Base-by-base conservation (phyloP, 2,888 invertebrate species). In the Heterodera filipjevi region DNA sequence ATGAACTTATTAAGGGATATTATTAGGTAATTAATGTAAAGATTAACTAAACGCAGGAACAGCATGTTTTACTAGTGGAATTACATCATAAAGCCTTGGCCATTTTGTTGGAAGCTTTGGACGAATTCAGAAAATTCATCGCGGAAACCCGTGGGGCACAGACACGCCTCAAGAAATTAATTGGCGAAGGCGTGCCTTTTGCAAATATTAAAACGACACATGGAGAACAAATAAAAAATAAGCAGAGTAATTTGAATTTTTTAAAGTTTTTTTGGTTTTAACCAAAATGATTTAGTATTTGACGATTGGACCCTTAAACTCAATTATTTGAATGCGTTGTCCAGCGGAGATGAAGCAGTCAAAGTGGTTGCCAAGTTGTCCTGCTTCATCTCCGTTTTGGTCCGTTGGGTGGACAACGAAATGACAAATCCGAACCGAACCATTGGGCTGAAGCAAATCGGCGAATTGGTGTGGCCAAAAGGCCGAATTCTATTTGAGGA, bases 331-430 rank as follows among this genome's bases (percentile, higher is more conserved):
- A n/a, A 10, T 8, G 59, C 59, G 27, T 22, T 59, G 5, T 8
- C 27, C 59, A 27, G 59, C 59, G 6, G 27, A 8, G 59, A 59
- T 30, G 27, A 59, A 59, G 10, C 27, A 10, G 59, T 27, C 59
- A 59, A 59, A 59, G 27, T 59, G 59, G 59, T 59, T 59, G 59
- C 27, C 1, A 59, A 59, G 10, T 59, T 59, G 59, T 59, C 59
- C 10, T 59, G 59, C 59, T 59, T 59, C 27, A 59, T 59, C 27
- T 59, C 59, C 59, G 59, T 59, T 27, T 59, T 59, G 59, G 59
- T 59, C 59, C 59, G 59, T n/a, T 59, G 59, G 59, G 6, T 59
- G 59, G 59, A 59, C 59, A 59, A 10, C 59, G 59, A 59, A 59
- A 6, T 59, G 59, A 8, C 19, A 27, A 59, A 59, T 59, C 27